phyloP scores from a whole-genome alignment of 2,797 vertebrate genomes.

The Limnodromus scolopaceus region DNA sequence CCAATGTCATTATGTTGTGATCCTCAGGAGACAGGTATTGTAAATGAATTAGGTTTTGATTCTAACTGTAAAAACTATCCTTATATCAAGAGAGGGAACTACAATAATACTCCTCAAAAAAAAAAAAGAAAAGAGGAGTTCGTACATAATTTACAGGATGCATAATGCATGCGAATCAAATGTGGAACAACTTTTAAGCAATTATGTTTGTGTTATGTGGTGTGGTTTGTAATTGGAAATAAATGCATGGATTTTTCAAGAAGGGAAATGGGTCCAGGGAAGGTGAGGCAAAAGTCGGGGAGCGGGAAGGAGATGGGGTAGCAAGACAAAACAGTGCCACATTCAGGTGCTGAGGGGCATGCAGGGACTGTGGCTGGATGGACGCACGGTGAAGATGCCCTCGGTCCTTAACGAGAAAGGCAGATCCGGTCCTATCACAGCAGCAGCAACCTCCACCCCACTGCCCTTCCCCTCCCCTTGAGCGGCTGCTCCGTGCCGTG shows the following conservation, averaged over 20 bases:
- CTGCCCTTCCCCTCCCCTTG: neutral
- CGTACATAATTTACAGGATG: slow-evolving; percentile 78
- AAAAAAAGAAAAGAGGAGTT: slow-evolving; percentile 42
- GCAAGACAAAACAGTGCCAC: neutral
- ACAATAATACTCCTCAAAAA: slow-evolving; percentile 49
- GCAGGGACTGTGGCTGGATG: neutral
- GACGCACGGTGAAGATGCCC: neutral
- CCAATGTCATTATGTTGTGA: slow-evolving; percentile 75
- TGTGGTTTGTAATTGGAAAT: slow-evolving; percentile 69
- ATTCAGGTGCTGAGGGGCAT: accelerated
- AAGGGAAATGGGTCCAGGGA: neutral
- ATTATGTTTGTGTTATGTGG: slow-evolving; percentile 80
- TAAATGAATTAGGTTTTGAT: slow-evolving; percentile 76
- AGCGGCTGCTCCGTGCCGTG: neutral
- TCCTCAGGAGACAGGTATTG: slow-evolving; percentile 73
- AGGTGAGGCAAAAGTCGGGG: neutral
- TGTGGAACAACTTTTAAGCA: slow-evolving; percentile 80
- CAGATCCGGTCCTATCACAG: neutral
- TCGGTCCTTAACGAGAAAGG: neutral
- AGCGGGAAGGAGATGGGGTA: neutral
- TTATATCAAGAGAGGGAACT: slow-evolving; percentile 63
- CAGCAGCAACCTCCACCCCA: accelerated
- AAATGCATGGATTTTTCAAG: slow-evolving; percentile 65
- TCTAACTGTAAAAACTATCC: slow-evolving; percentile 71
- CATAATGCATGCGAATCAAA: slow-evolving; percentile 79